Evolutionary conservation across 2,797 vertebrate species (phyloP).

Genomic region (Phyllotis vaccarum): DNA sequence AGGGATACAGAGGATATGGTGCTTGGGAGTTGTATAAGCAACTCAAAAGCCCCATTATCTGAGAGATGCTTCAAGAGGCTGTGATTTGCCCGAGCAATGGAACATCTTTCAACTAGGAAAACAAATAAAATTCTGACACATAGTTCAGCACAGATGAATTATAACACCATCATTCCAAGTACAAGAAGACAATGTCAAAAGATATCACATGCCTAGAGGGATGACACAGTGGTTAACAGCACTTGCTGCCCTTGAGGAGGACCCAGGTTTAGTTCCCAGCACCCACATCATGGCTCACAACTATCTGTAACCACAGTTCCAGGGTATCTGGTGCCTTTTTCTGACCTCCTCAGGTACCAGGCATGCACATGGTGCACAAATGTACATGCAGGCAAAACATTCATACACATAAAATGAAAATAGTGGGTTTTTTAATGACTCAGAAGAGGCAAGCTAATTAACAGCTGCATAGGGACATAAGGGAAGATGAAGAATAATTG

Average conservation of each 20-base stretch:
- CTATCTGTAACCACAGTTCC: not conserved
- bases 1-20: too few species aligned
- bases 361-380: not conserved
- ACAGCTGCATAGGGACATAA: not conserved
- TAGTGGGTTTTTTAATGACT: not conserved
- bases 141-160: not conserved
- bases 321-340: not conserved
- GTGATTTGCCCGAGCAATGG: too few species aligned
- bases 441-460: not conserved
- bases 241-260: not conserved
- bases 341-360: not conserved
- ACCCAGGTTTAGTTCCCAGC: not conserved
- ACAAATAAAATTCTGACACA: not conserved
- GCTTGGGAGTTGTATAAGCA: not conserved
- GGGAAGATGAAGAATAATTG: not conserved
- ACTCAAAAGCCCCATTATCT: not conserved
- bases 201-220: not conserved
- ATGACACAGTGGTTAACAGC: not conserved
- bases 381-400: not conserved
- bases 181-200: not conserved
- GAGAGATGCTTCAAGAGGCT: not conserved
- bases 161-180: not conserved
- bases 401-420: not conserved
- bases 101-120: not conserved
- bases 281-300: not conserved